Evolutionary conservation across 53 echinoderm and acorn worm species (phyloP).

Genomic region (Antedon mediterranea): DNA sequence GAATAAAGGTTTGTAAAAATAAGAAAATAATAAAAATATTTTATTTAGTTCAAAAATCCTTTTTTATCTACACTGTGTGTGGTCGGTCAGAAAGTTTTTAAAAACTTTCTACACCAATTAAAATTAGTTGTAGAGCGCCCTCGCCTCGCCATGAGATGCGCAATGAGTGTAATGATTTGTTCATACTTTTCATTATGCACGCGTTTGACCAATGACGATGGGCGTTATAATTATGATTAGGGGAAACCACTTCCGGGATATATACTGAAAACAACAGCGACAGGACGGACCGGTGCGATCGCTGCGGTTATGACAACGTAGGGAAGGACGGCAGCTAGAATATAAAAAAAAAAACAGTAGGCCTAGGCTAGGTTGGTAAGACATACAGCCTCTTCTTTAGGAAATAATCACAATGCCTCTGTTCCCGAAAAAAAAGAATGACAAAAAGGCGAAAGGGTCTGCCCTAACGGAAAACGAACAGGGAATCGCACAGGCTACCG

Average conservation of each 20-base stretch:
- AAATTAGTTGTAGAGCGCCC: no score
- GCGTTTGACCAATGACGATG: not conserved
- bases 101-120: no score
- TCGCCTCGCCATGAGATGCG: not conserved
- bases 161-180: not conserved
- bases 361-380: not conserved
- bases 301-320: not conserved
- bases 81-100: no score
- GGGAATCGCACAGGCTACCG: constrained; percentile 11
- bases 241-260: not conserved
- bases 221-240: not conserved
- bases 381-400: not conserved
- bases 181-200: not conserved
- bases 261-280: not conserved
- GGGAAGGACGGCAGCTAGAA: not conserved
- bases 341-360: not conserved
- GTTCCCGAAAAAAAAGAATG: constrained; percentile 39
- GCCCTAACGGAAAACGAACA: constrained; percentile 9
- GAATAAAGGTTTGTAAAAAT: no score
- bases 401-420: not conserved
- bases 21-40: no score
- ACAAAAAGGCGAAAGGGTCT: constrained; percentile 33
- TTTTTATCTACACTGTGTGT: no score
- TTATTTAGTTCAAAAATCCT: no score
- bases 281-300: not conserved